Evolutionary conservation across 2,797 vertebrate species (phyloP).

Genomic region (Pitangus sulphuratus): DNA sequence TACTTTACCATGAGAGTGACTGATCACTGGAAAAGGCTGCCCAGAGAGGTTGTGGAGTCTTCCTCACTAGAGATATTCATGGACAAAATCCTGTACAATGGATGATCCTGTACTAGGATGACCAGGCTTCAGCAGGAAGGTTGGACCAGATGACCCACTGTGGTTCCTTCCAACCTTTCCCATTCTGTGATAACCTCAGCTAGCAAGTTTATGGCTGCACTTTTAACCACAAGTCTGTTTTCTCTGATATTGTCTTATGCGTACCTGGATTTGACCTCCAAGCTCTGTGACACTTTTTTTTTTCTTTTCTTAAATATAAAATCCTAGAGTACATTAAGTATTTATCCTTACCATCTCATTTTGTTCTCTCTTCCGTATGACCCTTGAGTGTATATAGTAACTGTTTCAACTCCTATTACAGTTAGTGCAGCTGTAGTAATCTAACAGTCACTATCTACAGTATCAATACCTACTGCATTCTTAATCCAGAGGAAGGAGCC

Average conservation of each 20-base stretch:
- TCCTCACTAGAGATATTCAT: neutral
- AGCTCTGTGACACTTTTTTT: neutral
- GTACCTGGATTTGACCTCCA: neutral
- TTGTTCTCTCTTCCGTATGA: slow-evolving; percentile 10
- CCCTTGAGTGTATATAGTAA: neutral
- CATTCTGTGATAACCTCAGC: neutral
- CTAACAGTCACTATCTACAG: neutral
- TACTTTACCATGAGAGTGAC: neutral
- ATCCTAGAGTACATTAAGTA: neutral
- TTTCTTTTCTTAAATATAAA: neutral
- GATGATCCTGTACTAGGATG: neutral
- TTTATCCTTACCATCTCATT: slow-evolving; percentile 9
- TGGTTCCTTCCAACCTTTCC: neutral
- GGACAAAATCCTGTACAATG: neutral
- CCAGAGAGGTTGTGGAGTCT: neutral
- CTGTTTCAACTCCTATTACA: slow-evolving; percentile 17
- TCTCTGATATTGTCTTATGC: neutral
- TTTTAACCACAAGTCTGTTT: neutral
- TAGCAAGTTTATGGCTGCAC: neutral
- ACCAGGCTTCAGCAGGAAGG: neutral
- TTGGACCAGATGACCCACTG: neutral
- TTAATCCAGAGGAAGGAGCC: neutral
- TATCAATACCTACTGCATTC: slow-evolving; percentile 30
- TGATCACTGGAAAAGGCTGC: neutral
- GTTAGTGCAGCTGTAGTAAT: neutral